Percentiles rank a stretch among this genome's conserved stretches.
Conservation (phyloP, 2,797 vertebrate genomes). For the Xenopus petersii region DNA sequence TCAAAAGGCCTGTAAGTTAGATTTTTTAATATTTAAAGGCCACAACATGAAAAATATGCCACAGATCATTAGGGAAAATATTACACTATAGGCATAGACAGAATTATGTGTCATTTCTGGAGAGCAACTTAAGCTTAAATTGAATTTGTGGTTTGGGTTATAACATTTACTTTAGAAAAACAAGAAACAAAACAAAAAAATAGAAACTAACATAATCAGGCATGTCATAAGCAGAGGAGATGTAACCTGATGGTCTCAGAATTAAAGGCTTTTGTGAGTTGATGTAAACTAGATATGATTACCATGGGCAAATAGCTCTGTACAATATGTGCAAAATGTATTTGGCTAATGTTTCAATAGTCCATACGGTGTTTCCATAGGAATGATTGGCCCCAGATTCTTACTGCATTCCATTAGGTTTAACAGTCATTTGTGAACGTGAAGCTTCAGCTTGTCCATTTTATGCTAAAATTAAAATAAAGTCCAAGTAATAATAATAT, state of each 20-base stretch:
- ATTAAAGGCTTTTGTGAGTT: constrained; percentile 13
- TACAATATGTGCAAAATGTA: background rate
- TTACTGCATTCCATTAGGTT: constrained; percentile 4
- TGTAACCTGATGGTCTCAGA: constrained; percentile 9
- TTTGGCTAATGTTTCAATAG: too few species aligned
- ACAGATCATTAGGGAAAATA: constrained; percentile 26
- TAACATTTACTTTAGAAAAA: background rate
- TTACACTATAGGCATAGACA: constrained; percentile 17
- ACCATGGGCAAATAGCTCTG: background rate
- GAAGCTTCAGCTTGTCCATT: background rate
- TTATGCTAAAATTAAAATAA: background rate
- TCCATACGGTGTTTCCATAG: too few species aligned
- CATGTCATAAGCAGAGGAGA: constrained; percentile 5
- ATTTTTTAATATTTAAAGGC: too few species aligned
- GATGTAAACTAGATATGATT: background rate
- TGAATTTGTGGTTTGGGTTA: constrained; percentile 26
- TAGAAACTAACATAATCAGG: constrained; percentile 6
- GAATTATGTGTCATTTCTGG: constrained; percentile 32
- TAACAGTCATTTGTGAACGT: constrained; percentile 5
- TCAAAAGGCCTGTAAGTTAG: background rate
- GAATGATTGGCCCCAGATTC: too few species aligned
- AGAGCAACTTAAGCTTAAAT: constrained; percentile 28
- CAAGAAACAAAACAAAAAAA: too few species aligned
- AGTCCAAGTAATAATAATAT: constrained; percentile 6
- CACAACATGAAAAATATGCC: background rate